Evolutionary conservation across 2,113 vertebrate species (phyloP).

Genomic region (Xerus inauris): DNA sequence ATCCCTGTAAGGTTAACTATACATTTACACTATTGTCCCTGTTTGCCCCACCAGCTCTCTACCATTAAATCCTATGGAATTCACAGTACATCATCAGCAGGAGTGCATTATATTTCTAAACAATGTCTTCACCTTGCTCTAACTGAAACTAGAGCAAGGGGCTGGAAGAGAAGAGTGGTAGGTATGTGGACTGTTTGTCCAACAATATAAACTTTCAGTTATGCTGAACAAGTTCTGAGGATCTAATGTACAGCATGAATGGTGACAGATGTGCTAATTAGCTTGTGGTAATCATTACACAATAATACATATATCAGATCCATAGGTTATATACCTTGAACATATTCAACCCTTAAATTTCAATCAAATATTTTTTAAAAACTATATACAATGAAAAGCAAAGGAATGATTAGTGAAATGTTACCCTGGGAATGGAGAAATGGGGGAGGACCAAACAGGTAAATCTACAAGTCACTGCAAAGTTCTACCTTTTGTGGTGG

Average conservation of each 20-base stretch:
- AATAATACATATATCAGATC: not conserved
- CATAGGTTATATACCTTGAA: not conserved
- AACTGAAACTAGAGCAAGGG: not conserved
- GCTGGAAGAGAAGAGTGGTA: not conserved
- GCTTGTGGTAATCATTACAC: not conserved
- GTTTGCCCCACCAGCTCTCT: not conserved
- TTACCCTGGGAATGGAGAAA: not conserved
- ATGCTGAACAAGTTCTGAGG: not conserved
- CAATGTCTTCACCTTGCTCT: not conserved
- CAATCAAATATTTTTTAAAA: not conserved
- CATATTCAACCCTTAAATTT: not conserved
- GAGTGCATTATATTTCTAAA: not conserved
- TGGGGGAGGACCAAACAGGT: not conserved
- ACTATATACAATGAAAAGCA: not conserved
- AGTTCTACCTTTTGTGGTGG: not conserved
- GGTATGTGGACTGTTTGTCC: not conserved
- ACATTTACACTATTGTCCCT: not conserved
- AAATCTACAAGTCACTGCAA: not conserved
- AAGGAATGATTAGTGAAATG: not conserved
- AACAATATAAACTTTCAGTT: not conserved
- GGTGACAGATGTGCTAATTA: not conserved
- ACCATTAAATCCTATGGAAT: conserved; percentile 2
- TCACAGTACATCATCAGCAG: not conserved
- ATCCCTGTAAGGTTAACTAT: not conserved
- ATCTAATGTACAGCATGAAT: not conserved